Evolutionary conservation across 2,888 invertebrate genomes (phyloP).

Genomic region (Oligia latruncula): DNA sequence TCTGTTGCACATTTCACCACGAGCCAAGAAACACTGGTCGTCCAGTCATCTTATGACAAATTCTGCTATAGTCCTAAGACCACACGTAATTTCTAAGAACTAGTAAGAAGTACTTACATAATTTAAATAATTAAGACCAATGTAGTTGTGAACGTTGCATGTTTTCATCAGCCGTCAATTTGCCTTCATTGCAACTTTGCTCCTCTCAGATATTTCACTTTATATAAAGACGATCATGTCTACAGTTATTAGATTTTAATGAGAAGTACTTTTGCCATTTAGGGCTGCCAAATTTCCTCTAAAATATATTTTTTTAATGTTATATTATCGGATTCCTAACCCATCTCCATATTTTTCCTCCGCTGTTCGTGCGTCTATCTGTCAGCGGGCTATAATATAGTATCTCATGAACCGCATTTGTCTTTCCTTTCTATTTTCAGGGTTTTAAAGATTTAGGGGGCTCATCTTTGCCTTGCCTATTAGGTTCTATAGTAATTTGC

Average conservation of each 20-base stretch:
- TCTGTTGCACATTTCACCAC: not conserved
- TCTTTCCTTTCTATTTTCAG: not conserved
- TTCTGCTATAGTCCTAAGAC: slow-evolving; percentile 21
- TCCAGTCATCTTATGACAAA: slow-evolving; percentile 11
- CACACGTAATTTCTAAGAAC: slow-evolving; percentile 48
- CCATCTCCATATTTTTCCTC: not conserved
- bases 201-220: slow-evolving; percentile 53
- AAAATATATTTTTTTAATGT: no score
- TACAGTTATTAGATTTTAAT: slow-evolving; percentile 51
- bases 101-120: slow-evolving; percentile 18
- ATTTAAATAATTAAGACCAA: slow-evolving; percentile 55
- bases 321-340: not conserved
- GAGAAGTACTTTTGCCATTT: slow-evolving; percentile 29
- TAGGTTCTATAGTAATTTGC: not conserved
- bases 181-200: slow-evolving; percentile 14
- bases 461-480: not conserved
- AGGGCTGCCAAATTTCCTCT: slow-evolving; percentile 24
- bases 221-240: slow-evolving; percentile 42
- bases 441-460: not conserved
- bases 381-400: not conserved
- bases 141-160: slow-evolving; percentile 24
- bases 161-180: slow-evolving; percentile 27
- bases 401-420: not conserved
- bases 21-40: not conserved
- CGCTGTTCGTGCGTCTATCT: not conserved